Evolutionary conservation across 2,888 invertebrate species (phyloP), one percentile per base, ranked within the genome.

Genomic region (Agrotis ipsilon): DNA sequence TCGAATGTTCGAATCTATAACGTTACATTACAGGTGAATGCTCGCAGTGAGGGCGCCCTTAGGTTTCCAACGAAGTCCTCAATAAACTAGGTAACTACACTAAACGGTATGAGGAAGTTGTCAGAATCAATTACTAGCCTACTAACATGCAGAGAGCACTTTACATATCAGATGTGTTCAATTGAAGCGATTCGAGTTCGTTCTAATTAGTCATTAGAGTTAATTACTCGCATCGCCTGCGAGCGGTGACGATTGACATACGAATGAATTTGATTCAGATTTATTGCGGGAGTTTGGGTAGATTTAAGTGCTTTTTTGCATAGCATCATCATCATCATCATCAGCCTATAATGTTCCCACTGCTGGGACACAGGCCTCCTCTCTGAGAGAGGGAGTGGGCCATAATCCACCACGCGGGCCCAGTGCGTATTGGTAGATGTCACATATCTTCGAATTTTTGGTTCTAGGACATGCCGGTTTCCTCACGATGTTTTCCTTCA

Each of bases 111-210:
- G 52, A 64, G 77, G 77, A 81, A 81, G 81, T 49, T 49, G 51
- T 64, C 43, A 54, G n/a, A 18, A 52, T 11, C 63, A 61, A 81
- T 77, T 69, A 81, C 55, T 21, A 48, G 11, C 27, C 61, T 52
- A 62, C 62, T 79, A 46, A 51, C 62, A 62, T 74, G 62, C 24
- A 27, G 60, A 65, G 60, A 72, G 64, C 67, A 78, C 68, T 79
- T 79, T 79, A 72, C 78, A 79, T 79, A 79, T 82, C 79, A 62
- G 78, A 79, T 79, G 82, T 64, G 51, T 78, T 78, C 82, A 79
- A 79, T 79, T 79, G 82, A 82, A 79, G 61, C 57, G 71, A 59
- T 68, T 60, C 32, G 66, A 55, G 55, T 24, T n/a, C 51, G 27
- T 49, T 27, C 72, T 78, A 82, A 80, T 80, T 64, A 78, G 32